Percentiles rank a stretch among this genome's conserved stretches.
phyloP scores from a whole-genome alignment of 2,797 vertebrate genomes.

The Anniella stebbinsi region DNA sequence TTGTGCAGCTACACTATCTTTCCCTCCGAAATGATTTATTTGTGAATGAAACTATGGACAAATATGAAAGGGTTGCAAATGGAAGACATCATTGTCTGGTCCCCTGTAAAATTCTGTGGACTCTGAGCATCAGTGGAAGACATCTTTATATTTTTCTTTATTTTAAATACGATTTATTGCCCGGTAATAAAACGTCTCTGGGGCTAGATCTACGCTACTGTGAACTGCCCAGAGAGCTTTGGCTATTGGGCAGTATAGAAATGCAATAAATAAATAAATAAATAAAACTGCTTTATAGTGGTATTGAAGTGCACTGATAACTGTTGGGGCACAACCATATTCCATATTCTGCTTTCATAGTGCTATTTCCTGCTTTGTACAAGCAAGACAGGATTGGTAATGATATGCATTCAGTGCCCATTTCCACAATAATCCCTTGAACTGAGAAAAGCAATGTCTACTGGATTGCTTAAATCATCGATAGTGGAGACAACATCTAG shows the following conservation, averaged over 20 bases:
- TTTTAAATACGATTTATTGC: background rate
- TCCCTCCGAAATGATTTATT: no score
- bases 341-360: no score
- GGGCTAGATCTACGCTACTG: no score
- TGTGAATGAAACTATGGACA: background rate
- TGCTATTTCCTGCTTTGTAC: no score
- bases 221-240: no score
- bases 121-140: background rate
- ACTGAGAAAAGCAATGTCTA: background rate
- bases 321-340: no score
- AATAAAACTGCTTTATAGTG: no score
- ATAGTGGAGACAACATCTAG: background rate
- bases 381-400: background rate
- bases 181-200: background rate
- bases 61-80: background rate
- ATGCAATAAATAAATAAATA: no score
- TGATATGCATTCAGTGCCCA: background rate
- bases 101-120: background rate
- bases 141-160: background rate
- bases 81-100: background rate
- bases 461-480: background rate
- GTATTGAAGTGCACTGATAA: no score
- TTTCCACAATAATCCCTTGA: background rate
- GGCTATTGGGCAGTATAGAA: no score
- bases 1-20: no score